Conservation (phyloP, 2,888 invertebrate species). For the Polyommatus icarus region DNA sequence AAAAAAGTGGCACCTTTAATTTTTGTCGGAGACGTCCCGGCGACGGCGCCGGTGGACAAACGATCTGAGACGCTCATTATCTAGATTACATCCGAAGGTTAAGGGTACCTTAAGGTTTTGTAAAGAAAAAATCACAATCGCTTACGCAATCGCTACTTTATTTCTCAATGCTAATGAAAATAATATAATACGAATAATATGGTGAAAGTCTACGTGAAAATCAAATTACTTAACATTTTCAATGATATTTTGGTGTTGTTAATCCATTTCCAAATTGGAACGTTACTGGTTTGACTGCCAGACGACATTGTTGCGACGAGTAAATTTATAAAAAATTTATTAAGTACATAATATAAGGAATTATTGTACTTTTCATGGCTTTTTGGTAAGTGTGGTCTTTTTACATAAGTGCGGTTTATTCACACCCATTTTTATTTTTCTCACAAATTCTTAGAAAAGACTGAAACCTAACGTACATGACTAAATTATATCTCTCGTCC, state of each 20-base stretch:
- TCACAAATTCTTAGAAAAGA: neutral
- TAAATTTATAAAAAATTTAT: no score
- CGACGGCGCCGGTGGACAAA: no score
- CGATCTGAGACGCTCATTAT: neutral
- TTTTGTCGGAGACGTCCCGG: no score
- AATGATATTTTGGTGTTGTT: neutral
- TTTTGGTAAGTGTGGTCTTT: no score
- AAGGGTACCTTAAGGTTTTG: neutral
- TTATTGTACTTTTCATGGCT: no score
- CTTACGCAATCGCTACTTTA: neutral
- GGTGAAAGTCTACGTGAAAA: neutral
- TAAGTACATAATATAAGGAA: no score
- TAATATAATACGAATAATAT: no score
- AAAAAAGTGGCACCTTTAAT: no score
- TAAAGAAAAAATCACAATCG: neutral
- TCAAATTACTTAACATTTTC: neutral
- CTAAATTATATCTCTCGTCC: neutral
- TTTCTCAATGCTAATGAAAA: neutral
- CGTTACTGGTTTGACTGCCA: no score
- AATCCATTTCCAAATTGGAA: neutral
- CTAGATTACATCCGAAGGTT: neutral
- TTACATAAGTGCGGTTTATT: no score
- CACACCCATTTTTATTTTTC: neutral
- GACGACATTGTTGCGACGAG: no score
- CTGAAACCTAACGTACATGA: neutral